Evolutionary conservation across 2,797 vertebrate genomes (phyloP), one percentile per base, ranked within the genome.

Genomic region (Lophotriccus pileatus): DNA sequence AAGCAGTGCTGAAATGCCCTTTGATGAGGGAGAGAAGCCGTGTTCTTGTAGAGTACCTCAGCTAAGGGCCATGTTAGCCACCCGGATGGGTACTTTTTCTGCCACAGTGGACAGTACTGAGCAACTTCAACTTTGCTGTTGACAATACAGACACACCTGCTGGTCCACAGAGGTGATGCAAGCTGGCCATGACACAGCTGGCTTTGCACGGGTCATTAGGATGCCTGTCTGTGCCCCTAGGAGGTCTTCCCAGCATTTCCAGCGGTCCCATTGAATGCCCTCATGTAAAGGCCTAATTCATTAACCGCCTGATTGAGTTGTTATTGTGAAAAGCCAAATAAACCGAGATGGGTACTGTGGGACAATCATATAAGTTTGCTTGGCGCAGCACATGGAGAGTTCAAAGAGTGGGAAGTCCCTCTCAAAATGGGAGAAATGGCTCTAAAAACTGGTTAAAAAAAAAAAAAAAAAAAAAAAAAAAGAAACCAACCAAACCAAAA

Each of bases 261-360:
- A 94, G 70, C 82, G 55, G 60, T 67, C 52, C 64, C 10, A 15
- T 10, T 0, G 9, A 81, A 63, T 78, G 20, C 69, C 28, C 50
- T 94, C 86, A 32, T 74, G 69, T 60, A 58, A 37, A 14, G 39
- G 76, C 84, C 2, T 8, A 94, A 92, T 96, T 97, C 76, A 87
- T 96, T 95, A 91, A 56, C 62, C 3, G 14, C 82, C 32, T 94
- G 94, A 95, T 86, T 83, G 55, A 90, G 88, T 69, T 90, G 94
- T 78, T 89, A 37, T 58, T 92, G 62, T 91, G 82, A 91, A 91
- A 78, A 90, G 62, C 67, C 92, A 93, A 80, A 95, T 97, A 94
- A 97, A 94, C 46, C 0, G 39, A 95, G 95, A 82, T 88, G 79
- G 68, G 73, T 50, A 32, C 66, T 58, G 28, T 32, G 90, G 92